Percentiles rank a stretch among this genome's conserved stretches.
phyloP scores from a whole-genome alignment of 2,113 vertebrate species.

The Campylomormyrus numenius region DNA sequence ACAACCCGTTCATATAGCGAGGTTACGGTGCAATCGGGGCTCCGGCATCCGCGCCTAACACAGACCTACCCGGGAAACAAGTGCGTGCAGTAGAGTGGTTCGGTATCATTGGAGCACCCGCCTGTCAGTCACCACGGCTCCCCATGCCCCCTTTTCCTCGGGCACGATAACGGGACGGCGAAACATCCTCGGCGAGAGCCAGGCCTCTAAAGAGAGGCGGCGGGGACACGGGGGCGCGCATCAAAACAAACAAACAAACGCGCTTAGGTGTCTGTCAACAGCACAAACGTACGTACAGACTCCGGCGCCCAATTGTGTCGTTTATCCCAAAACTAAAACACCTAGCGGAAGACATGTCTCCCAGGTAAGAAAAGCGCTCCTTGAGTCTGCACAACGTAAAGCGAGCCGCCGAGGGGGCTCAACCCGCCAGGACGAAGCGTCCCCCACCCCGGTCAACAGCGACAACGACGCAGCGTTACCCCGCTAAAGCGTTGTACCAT shows the following conservation, averaged over 20 bases:
- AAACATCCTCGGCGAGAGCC: not conserved
- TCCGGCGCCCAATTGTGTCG: not conserved
- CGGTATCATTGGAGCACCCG: not conserved
- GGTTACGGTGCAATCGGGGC: not conserved
- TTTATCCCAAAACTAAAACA: not conserved
- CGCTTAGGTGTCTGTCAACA: not conserved
- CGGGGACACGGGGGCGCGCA: not conserved
- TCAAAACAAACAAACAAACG: constrained; percentile 6
- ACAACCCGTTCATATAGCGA: not conserved
- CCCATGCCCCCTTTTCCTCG: not conserved
- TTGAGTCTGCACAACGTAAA: not conserved
- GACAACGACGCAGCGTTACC: not conserved
- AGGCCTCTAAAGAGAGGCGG: constrained; percentile 4
- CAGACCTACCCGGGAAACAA: not conserved
- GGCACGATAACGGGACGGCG: not conserved
- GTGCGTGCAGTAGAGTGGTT: not conserved
- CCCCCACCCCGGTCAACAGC: not conserved
- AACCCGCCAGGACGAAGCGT: not conserved
- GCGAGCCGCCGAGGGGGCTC: not conserved
- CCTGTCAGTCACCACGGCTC: constrained; percentile 11
- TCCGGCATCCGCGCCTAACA: not conserved
- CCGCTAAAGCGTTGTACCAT: not conserved
- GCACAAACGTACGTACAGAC: not conserved
- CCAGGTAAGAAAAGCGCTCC: not conserved
- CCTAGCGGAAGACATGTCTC: not conserved